Conservation (phyloP, 2,797 vertebrate genomes). For the Sorex maritimensis region DNA sequence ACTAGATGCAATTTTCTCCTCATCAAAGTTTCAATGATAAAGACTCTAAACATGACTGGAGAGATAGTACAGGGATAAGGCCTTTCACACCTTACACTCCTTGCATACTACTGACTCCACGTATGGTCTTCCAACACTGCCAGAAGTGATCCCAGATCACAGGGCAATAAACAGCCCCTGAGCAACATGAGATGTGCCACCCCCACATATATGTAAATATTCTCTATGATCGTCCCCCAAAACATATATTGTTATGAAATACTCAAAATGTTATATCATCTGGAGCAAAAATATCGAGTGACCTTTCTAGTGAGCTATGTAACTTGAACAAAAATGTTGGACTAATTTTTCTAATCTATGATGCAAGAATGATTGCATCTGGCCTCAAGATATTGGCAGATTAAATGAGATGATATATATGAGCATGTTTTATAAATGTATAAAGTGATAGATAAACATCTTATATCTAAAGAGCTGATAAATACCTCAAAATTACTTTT, state of each 20-base stretch:
- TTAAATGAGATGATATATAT: not conserved
- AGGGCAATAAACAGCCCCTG: too few species aligned
- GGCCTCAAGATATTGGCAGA: not conserved
- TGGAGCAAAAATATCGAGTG: constrained; percentile 28
- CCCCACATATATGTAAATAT: too few species aligned
- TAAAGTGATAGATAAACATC: not conserved
- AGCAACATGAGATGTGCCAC: too few species aligned
- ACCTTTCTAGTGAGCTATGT: constrained; percentile 25
- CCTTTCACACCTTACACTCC: too few species aligned
- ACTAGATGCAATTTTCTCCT: constrained; percentile 27
- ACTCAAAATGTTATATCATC: not conserved
- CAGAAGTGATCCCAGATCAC: too few species aligned
- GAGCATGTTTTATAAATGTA: not conserved
- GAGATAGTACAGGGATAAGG: constrained; percentile 9
- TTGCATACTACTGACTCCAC: too few species aligned
- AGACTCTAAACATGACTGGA: not conserved
- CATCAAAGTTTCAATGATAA: not conserved
- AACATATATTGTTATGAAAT: too few species aligned
- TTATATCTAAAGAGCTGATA: constrained; percentile 31
- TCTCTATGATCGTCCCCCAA: too few species aligned
- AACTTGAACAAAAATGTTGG: not conserved
- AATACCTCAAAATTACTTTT: not conserved
- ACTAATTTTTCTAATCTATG: constrained; percentile 22
- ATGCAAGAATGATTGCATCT: constrained; percentile 9
- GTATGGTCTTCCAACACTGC: too few species aligned